Percentiles rank a stretch among this genome's conserved stretches.
Conservation (phyloP, 2,888 invertebrate genomes). For the Endotricha flammealis region DNA sequence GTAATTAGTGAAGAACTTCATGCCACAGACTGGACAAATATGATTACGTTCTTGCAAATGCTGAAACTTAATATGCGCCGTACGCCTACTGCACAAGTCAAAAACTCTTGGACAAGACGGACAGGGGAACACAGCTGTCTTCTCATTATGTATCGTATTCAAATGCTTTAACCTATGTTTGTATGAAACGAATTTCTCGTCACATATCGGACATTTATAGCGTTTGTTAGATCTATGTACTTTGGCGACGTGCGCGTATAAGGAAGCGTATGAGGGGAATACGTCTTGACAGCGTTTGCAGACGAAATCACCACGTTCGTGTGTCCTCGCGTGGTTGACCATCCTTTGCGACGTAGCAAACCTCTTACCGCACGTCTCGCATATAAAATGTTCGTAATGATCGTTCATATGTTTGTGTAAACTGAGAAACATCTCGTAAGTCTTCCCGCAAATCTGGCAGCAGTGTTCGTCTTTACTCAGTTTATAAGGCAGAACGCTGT, state of each 20-base stretch:
- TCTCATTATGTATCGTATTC: slow-evolving; percentile 56
- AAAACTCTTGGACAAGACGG: slow-evolving; percentile 63
- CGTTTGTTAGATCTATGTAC: slow-evolving; percentile 58
- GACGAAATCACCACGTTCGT: slow-evolving; percentile 55
- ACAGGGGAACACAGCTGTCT: slow-evolving; percentile 60
- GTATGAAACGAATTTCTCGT: slow-evolving; percentile 65
- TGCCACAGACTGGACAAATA: slow-evolving; percentile 68
- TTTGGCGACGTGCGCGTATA: slow-evolving; percentile 59
- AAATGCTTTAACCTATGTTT: slow-evolving; percentile 62
- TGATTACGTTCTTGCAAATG: slow-evolving; percentile 70
- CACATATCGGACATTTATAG: slow-evolving; percentile 68
- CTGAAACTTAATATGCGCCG: slow-evolving; percentile 60
- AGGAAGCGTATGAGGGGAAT: slow-evolving; percentile 48
- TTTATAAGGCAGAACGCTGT: slow-evolving; percentile 63
- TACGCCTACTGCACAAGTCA: slow-evolving; percentile 60
- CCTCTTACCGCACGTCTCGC: slow-evolving; percentile 66
- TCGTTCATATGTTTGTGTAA: slow-evolving; percentile 70
- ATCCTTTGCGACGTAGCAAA: slow-evolving; percentile 63
- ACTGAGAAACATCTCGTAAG: slow-evolving; percentile 64
- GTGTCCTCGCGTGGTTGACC: slow-evolving; percentile 60
- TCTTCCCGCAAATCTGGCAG: slow-evolving; percentile 63
- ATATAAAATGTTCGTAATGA: slow-evolving; percentile 66
- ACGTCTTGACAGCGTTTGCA: slow-evolving; percentile 59
- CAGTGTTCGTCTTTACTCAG: slow-evolving; percentile 55
- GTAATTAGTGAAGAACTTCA: slow-evolving; percentile 75